Evolutionary conservation across 2,113 vertebrate genomes (phyloP).

Genomic region (Manacus vitellinus): DNA sequence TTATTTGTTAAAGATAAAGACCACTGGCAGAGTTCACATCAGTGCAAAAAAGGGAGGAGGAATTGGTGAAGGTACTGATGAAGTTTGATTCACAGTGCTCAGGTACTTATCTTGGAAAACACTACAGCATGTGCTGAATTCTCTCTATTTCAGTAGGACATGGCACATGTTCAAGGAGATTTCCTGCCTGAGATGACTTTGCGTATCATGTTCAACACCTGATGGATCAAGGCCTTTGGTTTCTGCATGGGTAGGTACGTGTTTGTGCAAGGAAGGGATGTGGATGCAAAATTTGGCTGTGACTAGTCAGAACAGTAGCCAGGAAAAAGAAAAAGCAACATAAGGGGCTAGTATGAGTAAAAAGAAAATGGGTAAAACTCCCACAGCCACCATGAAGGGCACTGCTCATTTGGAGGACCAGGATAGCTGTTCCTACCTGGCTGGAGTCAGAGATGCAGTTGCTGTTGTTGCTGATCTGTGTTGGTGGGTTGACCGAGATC

Average conservation of each 20-base stretch:
- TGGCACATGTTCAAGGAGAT: not conserved
- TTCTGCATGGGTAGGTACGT: not conserved
- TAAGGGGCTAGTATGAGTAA: not conserved
- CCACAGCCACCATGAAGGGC: not conserved
- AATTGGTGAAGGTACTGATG: not conserved
- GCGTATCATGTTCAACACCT: not conserved
- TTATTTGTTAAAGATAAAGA: not conserved
- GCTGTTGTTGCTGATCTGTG: slow-evolving; percentile 76
- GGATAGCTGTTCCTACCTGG: slow-evolving; percentile 79
- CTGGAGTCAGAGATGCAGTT: slow-evolving; percentile 76
- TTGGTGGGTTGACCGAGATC: slow-evolving; percentile 72
- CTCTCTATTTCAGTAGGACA: not conserved
- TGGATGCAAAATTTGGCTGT: not conserved
- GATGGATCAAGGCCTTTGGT: not conserved
- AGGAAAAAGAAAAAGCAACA: not conserved
- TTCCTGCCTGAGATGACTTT: not conserved
- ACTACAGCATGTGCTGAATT: not conserved
- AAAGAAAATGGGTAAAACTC: not conserved
- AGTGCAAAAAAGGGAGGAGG: not conserved
- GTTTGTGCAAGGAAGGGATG: not conserved
- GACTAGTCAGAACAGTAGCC: not conserved
- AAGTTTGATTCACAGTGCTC: not conserved
- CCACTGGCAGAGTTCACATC: rapidly evolving
- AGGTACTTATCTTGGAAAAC: not conserved
- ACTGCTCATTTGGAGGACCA: not conserved